Evolutionary conservation across 1,140 invertebrate genomes (phyloP).

Genomic region (Trinorchestia longiramus): DNA sequence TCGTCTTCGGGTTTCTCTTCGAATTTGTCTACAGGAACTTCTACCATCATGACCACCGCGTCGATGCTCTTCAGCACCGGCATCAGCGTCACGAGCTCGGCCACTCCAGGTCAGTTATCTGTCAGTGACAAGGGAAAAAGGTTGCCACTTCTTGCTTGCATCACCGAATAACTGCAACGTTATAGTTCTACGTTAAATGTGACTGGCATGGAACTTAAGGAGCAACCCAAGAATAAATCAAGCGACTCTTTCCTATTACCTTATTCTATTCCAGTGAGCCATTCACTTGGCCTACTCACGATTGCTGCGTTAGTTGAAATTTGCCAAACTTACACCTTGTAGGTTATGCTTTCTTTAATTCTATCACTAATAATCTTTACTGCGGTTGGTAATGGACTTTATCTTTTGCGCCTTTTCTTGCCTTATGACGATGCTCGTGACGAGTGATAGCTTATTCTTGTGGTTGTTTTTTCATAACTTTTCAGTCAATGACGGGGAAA

Average conservation of each 20-base stretch:
- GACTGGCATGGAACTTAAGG: too few relatives aligned
- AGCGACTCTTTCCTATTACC: too few relatives aligned
- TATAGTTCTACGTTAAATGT: not conserved
- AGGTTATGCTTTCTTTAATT: not conserved
- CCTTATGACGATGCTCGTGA: too few relatives aligned
- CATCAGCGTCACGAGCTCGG: not conserved
- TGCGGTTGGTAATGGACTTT: not conserved
- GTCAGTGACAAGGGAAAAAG: not conserved
- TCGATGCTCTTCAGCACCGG: conserved; percentile 3
- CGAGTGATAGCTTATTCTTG: not conserved
- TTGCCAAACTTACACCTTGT: not conserved
- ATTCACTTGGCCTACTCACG: too few relatives aligned
- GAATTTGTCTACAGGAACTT: not conserved
- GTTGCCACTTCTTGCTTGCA: not conserved
- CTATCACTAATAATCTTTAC: not conserved
- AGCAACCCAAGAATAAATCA: too few relatives aligned
- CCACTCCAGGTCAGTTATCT: not conserved
- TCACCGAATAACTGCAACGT: not conserved
- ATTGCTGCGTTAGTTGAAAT: not conserved
- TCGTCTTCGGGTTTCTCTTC: not conserved
- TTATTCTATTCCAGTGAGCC: too few relatives aligned
- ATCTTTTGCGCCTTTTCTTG: not conserved
- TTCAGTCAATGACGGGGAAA: not conserved
- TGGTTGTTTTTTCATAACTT: not conserved
- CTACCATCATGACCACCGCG: not conserved